Base-by-base conservation (phyloP, 2,113 vertebrate genomes). In the Syngnathus floridae region DNA sequence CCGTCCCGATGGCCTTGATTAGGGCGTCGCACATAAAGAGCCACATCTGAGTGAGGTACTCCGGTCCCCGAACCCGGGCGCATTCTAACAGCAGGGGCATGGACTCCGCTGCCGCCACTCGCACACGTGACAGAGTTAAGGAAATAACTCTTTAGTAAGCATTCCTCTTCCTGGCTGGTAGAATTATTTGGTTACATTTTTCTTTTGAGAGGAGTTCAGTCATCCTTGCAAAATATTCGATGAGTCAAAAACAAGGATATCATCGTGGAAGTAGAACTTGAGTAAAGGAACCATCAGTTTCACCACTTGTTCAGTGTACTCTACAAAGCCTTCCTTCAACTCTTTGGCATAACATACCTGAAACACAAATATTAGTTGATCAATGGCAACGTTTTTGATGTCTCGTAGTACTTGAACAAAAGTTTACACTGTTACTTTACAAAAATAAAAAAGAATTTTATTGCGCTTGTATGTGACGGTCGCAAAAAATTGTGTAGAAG, bases 41-140 rank as follows among this genome's bases (percentile, higher is more conserved):
- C 97, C 97, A 99, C 97, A 99, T 99, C 87, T 99, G 93, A 0
- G 96, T 96, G 66, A 99, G 94, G 70, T 99, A 99, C 52, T 99
- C 96, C 0, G 95, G 95, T 0, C 97, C 97, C 38, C 94, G 91
- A 0, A 99, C 95, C 62, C 93, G 82, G 0, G 96, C 97, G 36
- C 96, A 99, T 78, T 99, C 96, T 31, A 99, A 87, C 31, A 99
- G 91, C 35, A 98, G 90, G 9, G 97, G 97, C 96, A 99, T 98
- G 0, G 97, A 99, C 83, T 99, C 97, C 0, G 96, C 95, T 0
- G 96, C 97, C 0, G 97, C 97, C 73, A 98, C 95, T 59, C 97
- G 93, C 71, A 99, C 97, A 62, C 95, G 93, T 72, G 38, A 73
- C 1, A 5, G 1, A 5, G 77, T 96, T 89, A 96, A 94, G 92